Base-by-base conservation (phyloP, 2,797 vertebrate genomes). In the Thamnophis elegans region DNA sequence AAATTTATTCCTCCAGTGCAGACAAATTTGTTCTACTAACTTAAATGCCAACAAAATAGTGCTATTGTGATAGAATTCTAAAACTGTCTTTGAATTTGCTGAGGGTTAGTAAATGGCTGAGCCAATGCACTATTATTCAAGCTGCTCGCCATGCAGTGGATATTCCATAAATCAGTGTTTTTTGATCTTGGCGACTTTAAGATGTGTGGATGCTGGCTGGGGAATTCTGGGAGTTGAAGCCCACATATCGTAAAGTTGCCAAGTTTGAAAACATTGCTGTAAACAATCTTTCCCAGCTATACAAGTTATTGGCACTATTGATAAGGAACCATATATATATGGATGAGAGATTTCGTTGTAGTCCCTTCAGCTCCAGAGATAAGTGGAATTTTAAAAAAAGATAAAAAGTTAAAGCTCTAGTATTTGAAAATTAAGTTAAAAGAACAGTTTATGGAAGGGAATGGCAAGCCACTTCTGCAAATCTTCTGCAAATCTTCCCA, bases 301-400 rank as follows among this genome's bases (percentile, higher is more conserved):
- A 87, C 91, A 68, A 78, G 55, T 59, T 92, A 94, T 89, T 93
- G 87, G 95, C 62, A 91, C 86, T 92, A 89, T 95, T 91, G 93
- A 94, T n/a, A 32, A 92, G 25, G 92, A 94, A 92, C 92, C 59
- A 60, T 60, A 26, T 11, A 94, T 0, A 92, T 94, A 93, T 65
- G 10, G 13, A 87, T 20, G 1, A 92, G 90, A 91, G 55, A 68
- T 60, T 73, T 92, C 1, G 10, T 28, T 92, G 91, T 92, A 51
- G 62, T 32, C 25, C 55, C 25, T 51, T n/a, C 0, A 0, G 73
- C 14, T 87, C 89, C 28, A 91, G 32, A 93, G 56, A 28, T 92
- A 73, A 82, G 56, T 85, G 91, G 11, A 42, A 89, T 88, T 90
- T 94, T 93, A 32, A 86, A 93, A 68, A 65, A 1, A 0, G 78